Conservation (phyloP, 1,140 invertebrate genomes). For the Drosophila obscura region DNA sequence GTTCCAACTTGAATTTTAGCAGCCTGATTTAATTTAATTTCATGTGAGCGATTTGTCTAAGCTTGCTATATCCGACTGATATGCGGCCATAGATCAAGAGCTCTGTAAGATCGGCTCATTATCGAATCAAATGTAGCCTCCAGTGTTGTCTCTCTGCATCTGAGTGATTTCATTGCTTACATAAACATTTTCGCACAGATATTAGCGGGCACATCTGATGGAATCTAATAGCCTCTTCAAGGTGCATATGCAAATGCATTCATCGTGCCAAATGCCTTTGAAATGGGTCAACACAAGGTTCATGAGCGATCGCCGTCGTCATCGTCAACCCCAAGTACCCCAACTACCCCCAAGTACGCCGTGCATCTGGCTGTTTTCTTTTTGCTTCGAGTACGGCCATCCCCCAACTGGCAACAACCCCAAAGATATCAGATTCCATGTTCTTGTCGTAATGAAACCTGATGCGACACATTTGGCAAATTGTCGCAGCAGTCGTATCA, state of each 20-base stretch:
- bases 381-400: constrained; percentile 6
- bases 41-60: neutral
- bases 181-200: constrained; percentile 3
- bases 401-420: constrained; percentile 12
- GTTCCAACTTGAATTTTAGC: neutral
- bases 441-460: constrained; percentile 50
- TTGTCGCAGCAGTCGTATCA: constrained; percentile 45
- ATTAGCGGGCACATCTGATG: constrained; percentile 16
- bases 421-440: constrained; percentile 18
- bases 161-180: neutral
- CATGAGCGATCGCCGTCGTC: constrained; percentile 42
- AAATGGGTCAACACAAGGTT: constrained; percentile 63
- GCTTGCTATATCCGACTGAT: neutral
- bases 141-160: no score
- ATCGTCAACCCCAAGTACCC: constrained; percentile 31
- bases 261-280: constrained; percentile 33
- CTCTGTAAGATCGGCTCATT: no score
- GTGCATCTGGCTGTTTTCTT: constrained; percentile 15
- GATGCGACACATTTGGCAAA: constrained; percentile 79
- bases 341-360: constrained; percentile 22
- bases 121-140: no score
- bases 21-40: neutral
- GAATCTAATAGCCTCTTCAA: constrained; percentile 48
- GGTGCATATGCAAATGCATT: constrained; percentile 60
- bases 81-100: no score